Percentiles rank a stretch among this genome's conserved stretches.
Conservation (phyloP, 2,888 invertebrate species). For the Linyphia triangularis region DNA sequence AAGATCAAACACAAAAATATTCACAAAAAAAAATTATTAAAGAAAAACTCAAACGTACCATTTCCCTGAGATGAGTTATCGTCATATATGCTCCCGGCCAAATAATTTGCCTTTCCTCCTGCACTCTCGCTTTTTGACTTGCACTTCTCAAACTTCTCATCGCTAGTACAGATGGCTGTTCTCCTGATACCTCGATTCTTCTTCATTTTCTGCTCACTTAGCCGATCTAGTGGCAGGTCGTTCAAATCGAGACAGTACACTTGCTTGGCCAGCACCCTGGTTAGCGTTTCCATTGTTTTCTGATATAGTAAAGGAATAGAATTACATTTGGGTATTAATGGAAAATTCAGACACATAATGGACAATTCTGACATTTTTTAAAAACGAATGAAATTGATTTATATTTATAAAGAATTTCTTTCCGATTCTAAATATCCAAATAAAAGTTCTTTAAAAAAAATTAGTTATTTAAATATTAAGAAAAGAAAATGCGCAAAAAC, state of each 20-base stretch:
- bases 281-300: conserved; percentile 98
- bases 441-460: too few species aligned
- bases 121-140: conserved; percentile 51
- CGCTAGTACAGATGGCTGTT: conserved; percentile 47
- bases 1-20: too few species aligned
- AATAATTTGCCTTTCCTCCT: conserved; percentile 43
- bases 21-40: neutral
- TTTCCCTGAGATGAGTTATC: conserved; percentile 50
- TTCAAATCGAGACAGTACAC: conserved; percentile 95
- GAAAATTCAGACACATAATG: too few species aligned
- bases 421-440: too few species aligned
- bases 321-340: too few species aligned
- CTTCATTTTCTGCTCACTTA: conserved; percentile 89
- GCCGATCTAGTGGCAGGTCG: conserved; percentile 89
- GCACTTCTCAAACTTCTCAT: conserved; percentile 62
- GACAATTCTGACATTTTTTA: too few species aligned
- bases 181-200: conserved; percentile 82
- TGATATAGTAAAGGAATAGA: conserved; percentile 80
- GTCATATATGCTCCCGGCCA: conserved; percentile 59
- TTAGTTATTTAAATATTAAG: too few species aligned
- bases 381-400: too few species aligned
- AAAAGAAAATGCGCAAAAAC: too few species aligned
- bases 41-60: conserved; percentile 9
- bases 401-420: too few species aligned
- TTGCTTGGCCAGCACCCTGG: conserved; percentile 94